These are phyloP conservation scores for Phrynocephalus versicolor DNA, from an alignment of 2,113 vertebrate genomes.

Conservation along the genomic window DNA sequence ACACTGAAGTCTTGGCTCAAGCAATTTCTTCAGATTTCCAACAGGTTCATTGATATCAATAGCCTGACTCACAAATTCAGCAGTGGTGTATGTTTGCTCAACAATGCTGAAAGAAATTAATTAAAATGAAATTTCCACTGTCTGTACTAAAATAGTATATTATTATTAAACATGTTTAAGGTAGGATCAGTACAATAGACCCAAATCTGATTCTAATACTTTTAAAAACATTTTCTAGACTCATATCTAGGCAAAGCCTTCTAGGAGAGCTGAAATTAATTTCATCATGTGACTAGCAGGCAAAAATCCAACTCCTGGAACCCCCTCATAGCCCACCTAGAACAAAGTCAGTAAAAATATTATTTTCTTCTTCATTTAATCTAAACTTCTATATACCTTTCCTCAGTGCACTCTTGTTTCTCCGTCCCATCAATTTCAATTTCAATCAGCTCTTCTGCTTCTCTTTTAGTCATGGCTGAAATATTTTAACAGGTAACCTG, in stretches of 20 bases:
- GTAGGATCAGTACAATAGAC: not conserved
- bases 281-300: not conserved
- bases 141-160: not conserved
- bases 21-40: slow-evolving; percentile 94
- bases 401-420: slow-evolving; percentile 93
- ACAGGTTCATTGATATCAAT: slow-evolving; percentile 98
- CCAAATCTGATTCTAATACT: not conserved
- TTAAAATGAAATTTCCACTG: slow-evolving; percentile 19
- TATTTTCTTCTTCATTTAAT: not conserved
- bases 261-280: not conserved
- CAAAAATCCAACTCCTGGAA: not conserved
- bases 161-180: not conserved
- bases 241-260: not conserved
- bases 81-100: slow-evolving; percentile 91
- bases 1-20: slow-evolving; percentile 94
- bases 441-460: slow-evolving; percentile 96
- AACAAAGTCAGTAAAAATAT: not conserved
- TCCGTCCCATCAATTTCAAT: slow-evolving; percentile 97
- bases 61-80: slow-evolving; percentile 95
- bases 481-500: slow-evolving; percentile 59
- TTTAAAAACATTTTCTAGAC: not conserved
- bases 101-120: slow-evolving; percentile 81
- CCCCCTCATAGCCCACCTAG: not conserved
- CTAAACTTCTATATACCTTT: slow-evolving; percentile 80
- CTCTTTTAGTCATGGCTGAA: slow-evolving; percentile 93